These are phyloP conservation scores for Mechanitis mazaeus DNA, from an alignment of 2,888 invertebrate species.

Conservation along the genomic window DNA sequence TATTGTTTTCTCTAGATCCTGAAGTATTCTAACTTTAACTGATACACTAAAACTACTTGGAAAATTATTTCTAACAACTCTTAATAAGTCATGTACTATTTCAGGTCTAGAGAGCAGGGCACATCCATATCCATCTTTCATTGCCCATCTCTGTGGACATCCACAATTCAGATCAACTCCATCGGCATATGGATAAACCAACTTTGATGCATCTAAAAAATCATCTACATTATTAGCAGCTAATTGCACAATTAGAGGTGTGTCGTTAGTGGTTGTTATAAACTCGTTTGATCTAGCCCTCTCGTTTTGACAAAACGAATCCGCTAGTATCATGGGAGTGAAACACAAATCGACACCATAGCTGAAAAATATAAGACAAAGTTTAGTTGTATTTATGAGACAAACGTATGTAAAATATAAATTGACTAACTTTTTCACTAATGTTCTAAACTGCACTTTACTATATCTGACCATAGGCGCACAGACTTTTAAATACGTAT, in stretches of 20 bases:
- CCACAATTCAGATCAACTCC: slow-evolving; percentile 98
- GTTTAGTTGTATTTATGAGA: background rate
- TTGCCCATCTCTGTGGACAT: slow-evolving; percentile 97
- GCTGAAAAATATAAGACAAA: slow-evolving; percentile 48
- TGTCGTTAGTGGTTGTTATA: slow-evolving; percentile 83
- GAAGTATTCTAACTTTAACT: slow-evolving; percentile 90
- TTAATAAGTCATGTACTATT: slow-evolving; percentile 86
- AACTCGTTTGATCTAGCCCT: slow-evolving; percentile 92
- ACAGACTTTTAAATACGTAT: slow-evolving; percentile 84
- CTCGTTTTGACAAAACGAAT: slow-evolving; percentile 92
- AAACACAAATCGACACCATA: slow-evolving; percentile 93
- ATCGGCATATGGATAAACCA: slow-evolving; percentile 89
- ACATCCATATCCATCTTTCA: slow-evolving; percentile 92
- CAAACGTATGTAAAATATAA: slow-evolving; percentile 2
- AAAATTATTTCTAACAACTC: slow-evolving; percentile 83
- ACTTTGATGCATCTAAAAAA: slow-evolving; percentile 89
- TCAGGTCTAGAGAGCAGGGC: slow-evolving; percentile 89
- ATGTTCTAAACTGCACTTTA: slow-evolving; percentile 67
- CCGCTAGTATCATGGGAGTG: slow-evolving; percentile 97
- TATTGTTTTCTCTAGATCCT: slow-evolving; percentile 83
- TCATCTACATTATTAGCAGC: slow-evolving; percentile 90
- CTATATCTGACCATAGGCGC: slow-evolving; percentile 99
- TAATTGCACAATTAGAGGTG: slow-evolving; percentile 95
- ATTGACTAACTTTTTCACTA: slow-evolving; percentile 61
- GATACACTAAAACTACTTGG: slow-evolving; percentile 89